Evolutionary conservation across 2,797 vertebrate genomes (phyloP), one percentile per base, ranked within the genome.

Genomic region (Pipistrellus pygmaeus): DNA sequence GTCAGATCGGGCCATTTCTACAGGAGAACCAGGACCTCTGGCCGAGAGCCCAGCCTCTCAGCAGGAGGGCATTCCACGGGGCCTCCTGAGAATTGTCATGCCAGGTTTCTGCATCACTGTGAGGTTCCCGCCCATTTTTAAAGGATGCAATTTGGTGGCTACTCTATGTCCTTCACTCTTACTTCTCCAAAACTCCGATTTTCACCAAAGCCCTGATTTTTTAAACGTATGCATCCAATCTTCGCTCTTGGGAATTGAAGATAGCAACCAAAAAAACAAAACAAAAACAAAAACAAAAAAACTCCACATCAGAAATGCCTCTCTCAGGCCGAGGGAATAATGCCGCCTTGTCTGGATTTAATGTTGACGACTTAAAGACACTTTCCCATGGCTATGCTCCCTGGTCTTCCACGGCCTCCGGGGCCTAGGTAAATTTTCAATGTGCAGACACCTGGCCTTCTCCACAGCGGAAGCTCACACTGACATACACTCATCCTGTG

Each of bases 111-210:
- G 13, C n/a, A 80, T 62, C 57, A 8, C 60, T 18, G 27, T 23
- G 44, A 69, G 44, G 20, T 27, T 72, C 60, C 57, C n/a, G 48
- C 23, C 35, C 20, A n/a, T 46, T 88, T 88, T 73, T 62, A 97
- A 92, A 83, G 30, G 57, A 62, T 9, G 8, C 20, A 9, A 38
- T 78, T 38, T 48, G 80, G 72, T 46, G 8, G 41, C n/a, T 35
- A 77, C 21, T 38, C 8, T 60, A 8, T 21, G 17, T 64, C 62
- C 69, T 71, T 71, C 14, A 38, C 35, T 76, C 9, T 66, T 9
- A 21, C 55, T 44, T 78, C 90, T 93, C 57, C 32, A 66, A 93
- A 96, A 93, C 15, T 91, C 53, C 13, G 8, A 62, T 78, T 92
- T 90, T 88, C 62, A 87, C 21, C 14, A 85, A 92, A 95, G 83